These are phyloP conservation scores for Gonatopus flavifemur DNA, from an alignment of 1,140 invertebrate genomes.

Conservation along the genomic window DNA sequence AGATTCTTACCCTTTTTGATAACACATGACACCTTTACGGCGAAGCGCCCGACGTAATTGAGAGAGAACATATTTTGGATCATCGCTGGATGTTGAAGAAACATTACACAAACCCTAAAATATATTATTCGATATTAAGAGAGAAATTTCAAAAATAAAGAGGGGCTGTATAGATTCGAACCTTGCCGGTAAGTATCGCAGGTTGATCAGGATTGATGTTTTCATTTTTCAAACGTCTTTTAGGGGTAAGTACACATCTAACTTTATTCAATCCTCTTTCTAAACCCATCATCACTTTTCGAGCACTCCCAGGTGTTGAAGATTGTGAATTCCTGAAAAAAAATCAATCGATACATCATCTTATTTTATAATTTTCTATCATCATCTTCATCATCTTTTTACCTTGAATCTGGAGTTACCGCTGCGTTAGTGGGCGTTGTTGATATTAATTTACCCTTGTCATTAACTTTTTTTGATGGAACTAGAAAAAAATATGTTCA, in stretches of 20 bases:
- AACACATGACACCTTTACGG: constrained; percentile 69
- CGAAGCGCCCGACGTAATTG: constrained; percentile 66
- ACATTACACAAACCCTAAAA: constrained; percentile 74
- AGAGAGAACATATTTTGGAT: constrained; percentile 67
- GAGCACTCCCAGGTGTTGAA: constrained; percentile 59
- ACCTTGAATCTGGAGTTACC: constrained; percentile 25
- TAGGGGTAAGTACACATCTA: constrained; percentile 72
- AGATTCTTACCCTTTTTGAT: constrained; percentile 71
- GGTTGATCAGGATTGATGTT: constrained; percentile 41
- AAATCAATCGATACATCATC: not conserved
- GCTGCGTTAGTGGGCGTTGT: constrained; percentile 31
- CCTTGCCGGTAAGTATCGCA: constrained; percentile 57
- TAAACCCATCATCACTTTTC: constrained; percentile 69
- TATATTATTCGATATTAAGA: not conserved
- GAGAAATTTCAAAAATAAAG: constrained; percentile 4
- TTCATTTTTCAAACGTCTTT: constrained; percentile 50
- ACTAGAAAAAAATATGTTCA: constrained; percentile 38
- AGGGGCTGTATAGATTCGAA: constrained; percentile 25
- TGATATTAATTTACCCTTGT: constrained; percentile 28
- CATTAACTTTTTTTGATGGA: constrained; percentile 37
- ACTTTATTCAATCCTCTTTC: constrained; percentile 72
- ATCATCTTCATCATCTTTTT: too few species aligned
- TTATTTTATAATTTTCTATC: constrained; percentile 6
- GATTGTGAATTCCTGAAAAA: constrained; percentile 30
- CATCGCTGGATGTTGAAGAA: constrained; percentile 68